Base-by-base conservation (phyloP, 2,888 invertebrate genomes). In the Cabera pusaria region DNA sequence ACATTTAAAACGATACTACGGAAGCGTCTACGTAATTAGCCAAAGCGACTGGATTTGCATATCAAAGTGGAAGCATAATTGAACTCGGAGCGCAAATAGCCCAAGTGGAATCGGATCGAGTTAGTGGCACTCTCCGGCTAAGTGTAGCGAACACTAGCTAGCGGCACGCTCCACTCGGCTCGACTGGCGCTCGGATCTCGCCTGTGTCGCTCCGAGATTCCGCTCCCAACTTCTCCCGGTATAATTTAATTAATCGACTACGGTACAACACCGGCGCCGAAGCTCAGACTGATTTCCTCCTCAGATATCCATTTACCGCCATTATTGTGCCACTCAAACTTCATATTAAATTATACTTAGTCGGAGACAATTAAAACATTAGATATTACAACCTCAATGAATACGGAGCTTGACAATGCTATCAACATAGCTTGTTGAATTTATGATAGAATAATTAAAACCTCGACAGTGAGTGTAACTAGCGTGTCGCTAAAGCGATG, bases 51-150 rank as follows among this genome's bases (percentile, higher is more conserved):
- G 72, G 75, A 87, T 87, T 87, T 86, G 82, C 85, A 87, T 87
- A 81, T 82, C 86, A 86, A 86, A 87, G 85, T 77, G 76, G 75
- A 74, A 60, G 77, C 73, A 82, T 85, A 87, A 85, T 86, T 87
- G 82, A 82, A 79, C 75, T 71, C 65, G 59, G 72, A 78, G 79
- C 77, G 84, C 80, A 86, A 87, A 87, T 86, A 86, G 85, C 74
- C 74, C 72, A 69, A 84, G 81, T 78, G 79, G 81, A 82, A 82
- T 81, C 76, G 71, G 78, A 83, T 84, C 71, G 77, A 83, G 82
- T 85, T 84, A 85, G 82, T 73, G 71, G 72, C 61, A 70, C 74
- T 77, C 68, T 71, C 68, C 64, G 64, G 69, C 64, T 63, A 65
- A 78, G 73, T 73, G 74, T 69, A 74, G 69, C 67, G 63, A 70